These are phyloP conservation scores for Anthophora plumipes DNA, from an alignment of 2,888 invertebrate genomes.

Conservation along the genomic window DNA sequence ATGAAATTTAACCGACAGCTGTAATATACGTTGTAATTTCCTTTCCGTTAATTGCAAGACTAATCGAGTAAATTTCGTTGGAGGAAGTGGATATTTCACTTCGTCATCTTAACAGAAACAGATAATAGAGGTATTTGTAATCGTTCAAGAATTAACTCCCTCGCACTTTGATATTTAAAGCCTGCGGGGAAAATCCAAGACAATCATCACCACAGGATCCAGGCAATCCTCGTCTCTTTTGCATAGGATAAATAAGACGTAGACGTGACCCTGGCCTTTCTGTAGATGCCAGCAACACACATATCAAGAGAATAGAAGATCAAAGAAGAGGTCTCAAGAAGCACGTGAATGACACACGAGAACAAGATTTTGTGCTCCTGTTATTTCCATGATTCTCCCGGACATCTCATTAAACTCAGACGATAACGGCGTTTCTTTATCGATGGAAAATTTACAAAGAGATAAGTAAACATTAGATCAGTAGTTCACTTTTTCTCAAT, in stretches of 20 bases:
- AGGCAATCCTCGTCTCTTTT: background rate
- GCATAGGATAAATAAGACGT: background rate
- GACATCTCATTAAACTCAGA: background rate
- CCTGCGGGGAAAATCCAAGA: constrained; percentile 49
- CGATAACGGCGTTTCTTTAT: background rate
- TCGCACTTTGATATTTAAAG: background rate
- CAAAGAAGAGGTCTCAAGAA: background rate
- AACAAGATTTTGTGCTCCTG: constrained; percentile 9
- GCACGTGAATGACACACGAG: background rate
- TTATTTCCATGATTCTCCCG: constrained; percentile 1
- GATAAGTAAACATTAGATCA: background rate
- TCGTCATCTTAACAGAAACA: constrained; percentile 8
- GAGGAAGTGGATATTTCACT: background rate
- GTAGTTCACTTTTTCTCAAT: too few relatives aligned
- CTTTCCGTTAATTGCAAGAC: too few relatives aligned
- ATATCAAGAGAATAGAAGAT: constrained; percentile 16
- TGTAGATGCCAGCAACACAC: background rate
- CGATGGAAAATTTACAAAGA: background rate
- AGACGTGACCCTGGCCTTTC: constrained; percentile 10
- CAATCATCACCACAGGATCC: background rate
- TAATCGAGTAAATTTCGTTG: background rate
- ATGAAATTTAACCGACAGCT: background rate
- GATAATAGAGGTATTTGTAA: background rate
- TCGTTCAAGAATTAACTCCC: background rate
- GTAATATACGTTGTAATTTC: background rate